Evolutionary conservation across 2,797 vertebrate species (phyloP).

Genomic region (Gymnocypris eckloni): DNA sequence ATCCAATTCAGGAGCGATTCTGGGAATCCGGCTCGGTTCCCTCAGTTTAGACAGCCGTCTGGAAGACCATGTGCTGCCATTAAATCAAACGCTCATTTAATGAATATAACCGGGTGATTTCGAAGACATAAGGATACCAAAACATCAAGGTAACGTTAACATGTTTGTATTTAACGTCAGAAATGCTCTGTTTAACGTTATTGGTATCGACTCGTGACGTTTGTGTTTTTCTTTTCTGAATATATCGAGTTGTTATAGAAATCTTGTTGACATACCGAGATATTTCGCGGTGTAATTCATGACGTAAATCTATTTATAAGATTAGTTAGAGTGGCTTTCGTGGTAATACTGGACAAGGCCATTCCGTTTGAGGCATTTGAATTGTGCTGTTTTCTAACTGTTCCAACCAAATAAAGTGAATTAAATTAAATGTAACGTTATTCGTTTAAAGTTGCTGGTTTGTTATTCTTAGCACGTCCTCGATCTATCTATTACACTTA

Average conservation of each 20-base stretch:
- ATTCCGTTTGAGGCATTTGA: neutral
- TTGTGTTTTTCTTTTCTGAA: neutral
- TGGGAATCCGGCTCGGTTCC: constrained; percentile 28
- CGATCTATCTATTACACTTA: neutral
- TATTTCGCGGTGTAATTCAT: neutral
- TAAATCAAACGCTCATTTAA: neutral
- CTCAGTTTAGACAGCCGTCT: neutral
- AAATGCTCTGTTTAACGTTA: neutral
- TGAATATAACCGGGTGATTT: neutral
- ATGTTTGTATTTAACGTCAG: neutral
- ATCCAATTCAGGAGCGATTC: neutral
- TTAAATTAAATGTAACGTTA: rapidly evolving
- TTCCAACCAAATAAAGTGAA: neutral
- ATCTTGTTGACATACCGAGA: neutral
- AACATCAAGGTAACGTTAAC: constrained; percentile 7
- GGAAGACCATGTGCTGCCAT: constrained; percentile 2
- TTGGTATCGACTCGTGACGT: neutral
- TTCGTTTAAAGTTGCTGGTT: neutral
- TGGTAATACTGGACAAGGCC: neutral
- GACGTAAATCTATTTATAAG: neutral
- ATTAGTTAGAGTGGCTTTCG: neutral
- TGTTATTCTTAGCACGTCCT: neutral
- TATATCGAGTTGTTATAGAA: neutral
- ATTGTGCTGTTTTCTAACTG: neutral
- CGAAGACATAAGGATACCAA: neutral